Base-by-base conservation (phyloP, 2,797 vertebrate species). In the Sternarchorhynchus goeldii region DNA sequence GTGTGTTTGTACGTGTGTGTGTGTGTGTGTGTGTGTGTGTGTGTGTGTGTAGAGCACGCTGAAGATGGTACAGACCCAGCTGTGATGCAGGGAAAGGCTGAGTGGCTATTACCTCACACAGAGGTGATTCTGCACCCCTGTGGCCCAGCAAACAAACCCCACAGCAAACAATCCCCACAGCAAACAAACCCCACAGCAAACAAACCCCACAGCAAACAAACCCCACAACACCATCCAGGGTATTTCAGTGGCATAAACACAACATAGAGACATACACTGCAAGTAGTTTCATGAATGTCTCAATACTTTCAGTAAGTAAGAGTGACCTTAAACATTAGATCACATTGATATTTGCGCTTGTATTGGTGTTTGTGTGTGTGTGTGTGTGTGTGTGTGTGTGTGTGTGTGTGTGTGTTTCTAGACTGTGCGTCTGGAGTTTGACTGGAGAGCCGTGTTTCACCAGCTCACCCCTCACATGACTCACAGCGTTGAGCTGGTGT, bases 371-470 rank as follows among this genome's bases (percentile, higher is more conserved):
- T 45, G 41, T 63, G 39, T 80, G 12, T 81, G 25, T 65, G 29
- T 60, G 50, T 56, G 2, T 63, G 58, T 66, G 32, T 78, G 73
- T 86, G 5, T 41, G 39, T 41, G 39, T 41, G 5, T 41, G 39
- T 62, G 36, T 80, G 10, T 80, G 25, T 64, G 29, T 59, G 45
- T 56, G 4, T 62, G 64, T 66, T 25, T 78, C 69, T 87, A 96
- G 96, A 83, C 87, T 67, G 81, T 89, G 82, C 88, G 86, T 80
- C 85, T 96, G 84, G 90, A 93, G 81, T 99, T 96, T 92, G 90
- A 90, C 65, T 99, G 97, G 97, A 95, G 95, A 91, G 93, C 90
- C 85, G 93, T 93, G 0, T 96, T 98, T 88, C 90, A 87, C 87
- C 90, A 92, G 34, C 86, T 98, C 39, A 93, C 92, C 53, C 93